Evolutionary conservation across 92 coral and sea anemone genomes (phyloP).

Genomic region (Epizoanthus stellaris): DNA sequence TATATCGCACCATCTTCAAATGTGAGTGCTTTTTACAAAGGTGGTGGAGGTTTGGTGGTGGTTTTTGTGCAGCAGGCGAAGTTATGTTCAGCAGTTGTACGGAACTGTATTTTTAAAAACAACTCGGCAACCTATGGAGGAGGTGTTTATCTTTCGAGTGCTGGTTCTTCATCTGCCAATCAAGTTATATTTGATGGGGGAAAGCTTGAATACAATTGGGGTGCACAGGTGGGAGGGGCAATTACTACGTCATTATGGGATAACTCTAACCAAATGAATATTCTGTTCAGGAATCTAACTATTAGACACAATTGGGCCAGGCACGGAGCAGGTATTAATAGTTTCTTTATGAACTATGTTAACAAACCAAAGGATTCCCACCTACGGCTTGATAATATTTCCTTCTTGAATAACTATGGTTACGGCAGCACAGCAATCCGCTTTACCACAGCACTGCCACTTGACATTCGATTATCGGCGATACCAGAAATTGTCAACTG

Average conservation of each 20-base stretch:
- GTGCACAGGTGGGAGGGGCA: slow-evolving; percentile 61
- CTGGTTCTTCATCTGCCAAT: slow-evolving; percentile 46
- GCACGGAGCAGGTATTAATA: slow-evolving; percentile 46
- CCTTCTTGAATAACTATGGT: slow-evolving; percentile 2
- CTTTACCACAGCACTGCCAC: slow-evolving; percentile 24
- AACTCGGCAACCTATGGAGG: slow-evolving; percentile 91
- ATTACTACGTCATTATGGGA: slow-evolving; percentile 36
- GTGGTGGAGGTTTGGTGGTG: slow-evolving; percentile 77
- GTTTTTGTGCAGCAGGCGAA: slow-evolving; percentile 50
- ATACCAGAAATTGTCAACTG: slow-evolving; percentile 36
- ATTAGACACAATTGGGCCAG: slow-evolving; percentile 39
- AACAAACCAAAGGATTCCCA: neutral
- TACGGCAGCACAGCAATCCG: slow-evolving; percentile 27
- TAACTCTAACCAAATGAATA: slow-evolving; percentile 24
- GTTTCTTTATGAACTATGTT: slow-evolving; percentile 33
- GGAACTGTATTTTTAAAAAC: slow-evolving; percentile 44
- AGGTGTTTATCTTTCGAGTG: slow-evolving; percentile 62
- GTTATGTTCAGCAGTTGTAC: slow-evolving; percentile 51
- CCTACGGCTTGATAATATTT: slow-evolving; percentile 10
- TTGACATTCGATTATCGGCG: neutral
- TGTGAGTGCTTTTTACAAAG: slow-evolving; percentile 48
- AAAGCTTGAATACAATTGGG: slow-evolving; percentile 27
- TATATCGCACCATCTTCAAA: slow-evolving; percentile 58
- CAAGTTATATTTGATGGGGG: slow-evolving; percentile 29
- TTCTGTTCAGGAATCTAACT: slow-evolving; percentile 29